Conservation (phyloP, 2,113 vertebrate species). For the Baryphthengus martii region DNA sequence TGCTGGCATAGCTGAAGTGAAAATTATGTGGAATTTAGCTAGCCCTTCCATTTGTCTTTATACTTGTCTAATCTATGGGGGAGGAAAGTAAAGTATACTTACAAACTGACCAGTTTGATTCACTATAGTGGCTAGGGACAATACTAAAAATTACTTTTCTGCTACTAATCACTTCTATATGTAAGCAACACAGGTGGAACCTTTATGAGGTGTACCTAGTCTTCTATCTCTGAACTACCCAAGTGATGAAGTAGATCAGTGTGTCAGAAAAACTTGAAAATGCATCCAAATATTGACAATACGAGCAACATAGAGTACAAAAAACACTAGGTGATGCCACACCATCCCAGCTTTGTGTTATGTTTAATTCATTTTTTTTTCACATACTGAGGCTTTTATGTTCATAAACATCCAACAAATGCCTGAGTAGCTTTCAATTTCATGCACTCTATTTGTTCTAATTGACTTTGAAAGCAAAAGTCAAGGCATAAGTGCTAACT, state of each 20-base stretch:
- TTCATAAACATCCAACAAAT: neutral
- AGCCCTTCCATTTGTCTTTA: neutral
- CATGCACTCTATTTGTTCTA: neutral
- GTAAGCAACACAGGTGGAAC: accelerated
- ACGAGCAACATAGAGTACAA: neutral
- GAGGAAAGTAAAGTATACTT: neutral
- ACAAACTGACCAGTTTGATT: neutral
- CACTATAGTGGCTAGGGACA: neutral
- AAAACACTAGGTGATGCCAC: neutral
- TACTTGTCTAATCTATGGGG: neutral
- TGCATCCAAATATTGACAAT: neutral
- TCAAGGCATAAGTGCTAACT: neutral
- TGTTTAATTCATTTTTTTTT: neutral
- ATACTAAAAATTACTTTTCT: neutral
- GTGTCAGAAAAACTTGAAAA: neutral
- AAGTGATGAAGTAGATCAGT: neutral
- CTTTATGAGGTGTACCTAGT: neutral
- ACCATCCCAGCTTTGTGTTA: neutral
- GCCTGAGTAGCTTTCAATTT: neutral
- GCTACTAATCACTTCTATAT: neutral
- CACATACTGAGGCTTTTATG: neutral
- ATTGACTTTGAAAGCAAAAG: neutral
- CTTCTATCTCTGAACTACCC: neutral
- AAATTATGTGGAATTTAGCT: neutral
- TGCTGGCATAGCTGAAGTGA: neutral